These are phyloP conservation scores for Protonibea diacanthus DNA, from an alignment of 2,797 vertebrate genomes.

Conservation along the genomic window DNA sequence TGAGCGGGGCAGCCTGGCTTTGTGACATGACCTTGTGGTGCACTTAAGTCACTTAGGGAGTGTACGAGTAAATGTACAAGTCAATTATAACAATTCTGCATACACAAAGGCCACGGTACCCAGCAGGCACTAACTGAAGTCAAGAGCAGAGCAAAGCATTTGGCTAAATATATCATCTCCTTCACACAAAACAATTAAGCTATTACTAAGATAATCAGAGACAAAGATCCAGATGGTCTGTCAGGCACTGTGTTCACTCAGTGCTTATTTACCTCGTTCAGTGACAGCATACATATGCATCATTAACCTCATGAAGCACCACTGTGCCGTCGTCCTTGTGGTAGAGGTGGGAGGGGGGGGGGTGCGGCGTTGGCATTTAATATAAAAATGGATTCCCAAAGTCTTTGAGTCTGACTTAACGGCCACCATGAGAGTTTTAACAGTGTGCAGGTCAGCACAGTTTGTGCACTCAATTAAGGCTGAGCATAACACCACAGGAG, in stretches of 20 bases:
- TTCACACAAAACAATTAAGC: slow-evolving; percentile 33
- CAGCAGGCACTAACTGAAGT: slow-evolving; percentile 41
- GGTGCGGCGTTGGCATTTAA: slow-evolving; percentile 45
- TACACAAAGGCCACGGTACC: slow-evolving; percentile 31
- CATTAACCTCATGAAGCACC: slow-evolving; percentile 54
- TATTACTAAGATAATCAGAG: slow-evolving; percentile 12
- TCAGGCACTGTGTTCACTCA: slow-evolving; percentile 11
- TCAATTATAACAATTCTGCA: slow-evolving; percentile 55
- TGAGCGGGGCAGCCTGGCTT: slow-evolving; percentile 42
- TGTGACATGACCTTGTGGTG: slow-evolving; percentile 44
- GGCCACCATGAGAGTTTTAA: slow-evolving; percentile 52
- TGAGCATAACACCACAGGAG: slow-evolving; percentile 47
- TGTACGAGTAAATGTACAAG: slow-evolving; percentile 43
- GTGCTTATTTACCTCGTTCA: slow-evolving; percentile 45
- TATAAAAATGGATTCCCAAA: slow-evolving; percentile 60
- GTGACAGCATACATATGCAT: slow-evolving; percentile 45
- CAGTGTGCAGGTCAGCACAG: slow-evolving; percentile 69
- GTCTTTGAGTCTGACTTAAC: slow-evolving; percentile 42
- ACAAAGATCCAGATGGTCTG: slow-evolving; percentile 49
- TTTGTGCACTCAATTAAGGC: slow-evolving; percentile 61
- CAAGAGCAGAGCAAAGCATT: slow-evolving; percentile 23
- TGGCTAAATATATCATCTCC: slow-evolving; percentile 19
- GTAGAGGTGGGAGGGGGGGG: not conserved
- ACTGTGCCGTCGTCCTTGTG: slow-evolving; percentile 4
- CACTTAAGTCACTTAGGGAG: slow-evolving; percentile 57